Conservation (phyloP, 23 tunicate genomes). For the Styela clava region DNA sequence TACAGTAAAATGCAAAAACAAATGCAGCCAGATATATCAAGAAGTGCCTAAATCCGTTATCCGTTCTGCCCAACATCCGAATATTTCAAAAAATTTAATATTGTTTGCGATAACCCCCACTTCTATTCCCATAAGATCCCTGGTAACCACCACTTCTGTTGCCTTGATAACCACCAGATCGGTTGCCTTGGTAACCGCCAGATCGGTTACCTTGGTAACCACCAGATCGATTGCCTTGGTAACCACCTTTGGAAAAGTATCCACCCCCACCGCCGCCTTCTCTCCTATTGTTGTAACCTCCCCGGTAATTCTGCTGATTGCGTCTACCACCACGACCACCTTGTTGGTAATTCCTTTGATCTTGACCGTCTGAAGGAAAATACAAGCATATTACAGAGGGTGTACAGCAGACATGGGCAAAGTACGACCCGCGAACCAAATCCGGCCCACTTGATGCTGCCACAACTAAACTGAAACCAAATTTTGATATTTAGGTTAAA, state of each 20-base stretch:
- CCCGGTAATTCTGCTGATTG: constrained; percentile 23
- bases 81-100: neutral
- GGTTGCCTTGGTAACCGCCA: neutral
- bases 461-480: too few relatives aligned
- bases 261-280: constrained; percentile 8
- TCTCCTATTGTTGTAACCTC: neutral
- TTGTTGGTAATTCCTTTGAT: constrained; percentile 28
- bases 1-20: too few relatives aligned
- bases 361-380: constrained; percentile 16
- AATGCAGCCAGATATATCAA: too few relatives aligned
- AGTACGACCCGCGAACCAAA: too few relatives aligned
- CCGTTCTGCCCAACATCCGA: too few relatives aligned
- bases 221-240: constrained; percentile 1
- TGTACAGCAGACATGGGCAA: too few relatives aligned
- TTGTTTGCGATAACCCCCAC: constrained; percentile 11
- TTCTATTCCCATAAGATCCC: neutral
- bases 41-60: too few relatives aligned
- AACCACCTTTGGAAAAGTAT: neutral
- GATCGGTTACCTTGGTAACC: constrained; percentile 23
- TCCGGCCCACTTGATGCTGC: too few relatives aligned
- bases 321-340: constrained; percentile 13
- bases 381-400: neutral
- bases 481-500: too few relatives aligned
- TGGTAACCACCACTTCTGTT: constrained; percentile 1
- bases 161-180: constrained; percentile 7